Evolutionary conservation across 2,113 vertebrate species (phyloP).

Genomic region (Lethenteron reissneri): DNA sequence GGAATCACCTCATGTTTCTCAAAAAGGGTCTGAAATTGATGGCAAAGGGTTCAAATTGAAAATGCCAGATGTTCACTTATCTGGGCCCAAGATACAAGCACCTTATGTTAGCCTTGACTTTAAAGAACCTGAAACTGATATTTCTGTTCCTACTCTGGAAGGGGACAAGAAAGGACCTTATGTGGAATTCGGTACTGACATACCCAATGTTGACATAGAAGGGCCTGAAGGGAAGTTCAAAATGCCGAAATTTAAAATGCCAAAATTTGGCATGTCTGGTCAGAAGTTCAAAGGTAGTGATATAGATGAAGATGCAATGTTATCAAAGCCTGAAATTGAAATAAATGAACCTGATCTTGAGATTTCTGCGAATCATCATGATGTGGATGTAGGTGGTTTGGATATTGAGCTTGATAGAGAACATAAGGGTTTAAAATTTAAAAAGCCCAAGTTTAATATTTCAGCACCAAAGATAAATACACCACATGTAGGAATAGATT

Average conservation of each 20-base stretch:
- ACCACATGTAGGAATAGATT: slow-evolving; percentile 10
- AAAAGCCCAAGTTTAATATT: slow-evolving; percentile 26
- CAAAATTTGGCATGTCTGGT: slow-evolving; percentile 29
- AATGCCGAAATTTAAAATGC: slow-evolving; percentile 36
- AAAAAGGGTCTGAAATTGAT: no score
- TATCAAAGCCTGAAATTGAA: slow-evolving; percentile 15
- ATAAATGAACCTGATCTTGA: slow-evolving; percentile 16
- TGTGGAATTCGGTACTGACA: slow-evolving; percentile 17
- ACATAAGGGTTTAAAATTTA: slow-evolving; percentile 19
- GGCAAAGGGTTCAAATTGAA: no score
- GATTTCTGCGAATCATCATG: slow-evolving; percentile 10
- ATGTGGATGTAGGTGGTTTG: no score
- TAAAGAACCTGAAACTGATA: no score
- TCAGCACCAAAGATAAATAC: slow-evolving; percentile 19
- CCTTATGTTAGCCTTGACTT: no score
- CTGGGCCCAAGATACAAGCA: no score
- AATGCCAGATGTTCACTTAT: no score
- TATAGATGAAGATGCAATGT: slow-evolving; percentile 11
- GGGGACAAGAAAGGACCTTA: slow-evolving; percentile 13
- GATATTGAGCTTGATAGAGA: slow-evolving; percentile 12
- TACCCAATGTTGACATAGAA: slow-evolving; percentile 16
- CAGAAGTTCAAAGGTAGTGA: slow-evolving; percentile 18
- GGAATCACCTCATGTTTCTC: no score
- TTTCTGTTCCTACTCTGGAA: background rate
- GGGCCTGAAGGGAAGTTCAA: slow-evolving; percentile 23